These are phyloP conservation scores for Saccostrea glomerata DNA, from an alignment of 1,140 invertebrate genomes.

Conservation along the genomic window DNA sequence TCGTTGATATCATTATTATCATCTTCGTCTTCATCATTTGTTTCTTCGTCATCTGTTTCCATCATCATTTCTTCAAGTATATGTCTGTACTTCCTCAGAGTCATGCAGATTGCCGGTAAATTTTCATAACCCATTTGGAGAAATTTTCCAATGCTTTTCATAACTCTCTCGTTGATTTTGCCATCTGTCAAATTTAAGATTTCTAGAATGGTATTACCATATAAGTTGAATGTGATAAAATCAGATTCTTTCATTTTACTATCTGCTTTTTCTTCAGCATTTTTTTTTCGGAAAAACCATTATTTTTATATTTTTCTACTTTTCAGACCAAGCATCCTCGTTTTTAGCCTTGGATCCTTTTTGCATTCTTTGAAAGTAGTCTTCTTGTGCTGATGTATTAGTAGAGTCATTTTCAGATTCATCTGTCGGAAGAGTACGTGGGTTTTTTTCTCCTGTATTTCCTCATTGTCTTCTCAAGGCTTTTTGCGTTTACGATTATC, in stretches of 20 bases:
- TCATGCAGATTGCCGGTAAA: too few species aligned
- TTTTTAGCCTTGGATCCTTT: neutral
- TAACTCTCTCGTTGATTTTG: too few species aligned
- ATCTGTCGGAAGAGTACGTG: slow-evolving; percentile 18
- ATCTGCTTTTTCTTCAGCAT: neutral
- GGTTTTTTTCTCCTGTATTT: slow-evolving; percentile 21
- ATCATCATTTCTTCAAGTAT: too few species aligned
- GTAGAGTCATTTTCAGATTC: neutral
- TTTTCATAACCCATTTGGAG: too few species aligned
- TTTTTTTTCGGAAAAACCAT: too few species aligned
- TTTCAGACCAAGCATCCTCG: neutral
- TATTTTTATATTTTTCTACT: too few species aligned
- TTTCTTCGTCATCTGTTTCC: neutral
- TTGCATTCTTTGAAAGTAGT: neutral
- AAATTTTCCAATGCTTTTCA: too few species aligned
- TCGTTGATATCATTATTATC: neutral
- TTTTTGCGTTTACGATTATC: neutral
- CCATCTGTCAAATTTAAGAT: too few species aligned
- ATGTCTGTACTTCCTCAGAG: too few species aligned
- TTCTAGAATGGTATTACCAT: too few species aligned
- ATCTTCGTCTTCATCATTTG: neutral
- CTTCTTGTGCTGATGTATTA: neutral
- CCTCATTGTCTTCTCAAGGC: slow-evolving; percentile 9
- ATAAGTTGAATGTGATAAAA: too few species aligned
- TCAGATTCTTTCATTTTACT: slow-evolving; percentile 11